These are phyloP conservation scores for Mellilla xanthometata DNA, from an alignment of 2,888 invertebrate genomes.

Conservation along the genomic window DNA sequence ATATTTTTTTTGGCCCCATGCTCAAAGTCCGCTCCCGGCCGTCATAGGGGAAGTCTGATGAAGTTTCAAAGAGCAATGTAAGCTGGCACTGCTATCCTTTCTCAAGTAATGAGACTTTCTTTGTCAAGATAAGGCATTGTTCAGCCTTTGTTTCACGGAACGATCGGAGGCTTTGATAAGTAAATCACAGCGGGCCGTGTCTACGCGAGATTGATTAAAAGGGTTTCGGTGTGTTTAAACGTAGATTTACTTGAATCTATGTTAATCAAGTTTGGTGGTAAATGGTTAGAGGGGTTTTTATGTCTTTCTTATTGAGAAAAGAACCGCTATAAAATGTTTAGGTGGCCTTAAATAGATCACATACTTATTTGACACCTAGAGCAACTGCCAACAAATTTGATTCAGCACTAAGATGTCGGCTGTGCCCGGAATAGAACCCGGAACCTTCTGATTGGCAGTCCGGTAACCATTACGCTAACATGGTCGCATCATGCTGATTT, in stretches of 20 bases:
- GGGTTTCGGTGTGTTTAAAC: conserved; percentile 32
- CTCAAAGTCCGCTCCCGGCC: conserved; percentile 10
- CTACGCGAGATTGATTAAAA: conserved; percentile 44
- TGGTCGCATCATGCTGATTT: too few relatives aligned
- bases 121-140: conserved; percentile 52
- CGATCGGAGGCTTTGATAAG: conserved; percentile 56
- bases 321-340: too few relatives aligned
- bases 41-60: conserved; percentile 32
- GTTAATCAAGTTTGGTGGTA: background rate
- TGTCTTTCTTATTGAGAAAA: too few relatives aligned
- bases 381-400: too few relatives aligned
- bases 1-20: background rate
- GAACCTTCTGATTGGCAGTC: too few relatives aligned
- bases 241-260: background rate
- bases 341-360: too few relatives aligned
- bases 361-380: too few relatives aligned
- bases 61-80: conserved; percentile 42
- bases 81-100: conserved; percentile 42
- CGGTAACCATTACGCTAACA: too few relatives aligned
- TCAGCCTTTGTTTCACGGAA: conserved; percentile 31
- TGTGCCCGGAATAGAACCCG: too few relatives aligned
- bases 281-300: too few relatives aligned
- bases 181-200: conserved; percentile 36
- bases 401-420: too few relatives aligned
- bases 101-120: conserved; percentile 48